Evolutionary conservation across 1,140 invertebrate genomes (phyloP).

Genomic region (Trypoxylus dichotomus): DNA sequence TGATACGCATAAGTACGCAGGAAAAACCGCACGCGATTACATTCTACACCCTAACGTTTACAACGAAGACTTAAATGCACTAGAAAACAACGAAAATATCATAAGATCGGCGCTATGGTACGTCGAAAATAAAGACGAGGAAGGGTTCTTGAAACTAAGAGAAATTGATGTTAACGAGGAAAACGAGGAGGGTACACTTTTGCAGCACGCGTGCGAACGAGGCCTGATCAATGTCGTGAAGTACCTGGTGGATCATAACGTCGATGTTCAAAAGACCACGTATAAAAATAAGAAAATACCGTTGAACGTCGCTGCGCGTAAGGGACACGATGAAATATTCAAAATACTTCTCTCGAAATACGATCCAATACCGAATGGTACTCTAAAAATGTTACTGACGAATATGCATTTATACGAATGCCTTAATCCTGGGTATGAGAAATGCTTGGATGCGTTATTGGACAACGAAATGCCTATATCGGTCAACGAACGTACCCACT

Average conservation of each 20-base stretch:
- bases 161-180: not conserved
- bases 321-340: conserved; percentile 65
- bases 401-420: conserved; percentile 31
- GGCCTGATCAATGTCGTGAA: conserved; percentile 61
- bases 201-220: conserved; percentile 63
- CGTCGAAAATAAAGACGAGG: not conserved
- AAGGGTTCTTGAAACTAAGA: not conserved
- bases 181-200: conserved; percentile 53
- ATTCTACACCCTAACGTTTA: conserved; percentile 46
- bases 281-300: conserved; percentile 47
- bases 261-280: conserved; percentile 55
- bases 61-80: conserved; percentile 40
- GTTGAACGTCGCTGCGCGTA: conserved; percentile 62
- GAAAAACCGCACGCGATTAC: conserved; percentile 59
- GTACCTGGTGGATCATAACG: conserved; percentile 59
- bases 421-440: conserved; percentile 44
- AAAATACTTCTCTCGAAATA: conserved; percentile 60
- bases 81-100: conserved; percentile 57
- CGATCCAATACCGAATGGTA: conserved; percentile 47
- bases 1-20: conserved; percentile 60
- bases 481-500: conserved; percentile 66
- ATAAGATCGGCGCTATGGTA: conserved; percentile 36
- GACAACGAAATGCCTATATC: conserved; percentile 52
- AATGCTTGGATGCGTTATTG: conserved; percentile 61
- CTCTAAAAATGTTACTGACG: conserved; percentile 37